Percentiles rank a stretch among this genome's conserved stretches.
These are phyloP conservation scores for Leucophenga montana DNA, from an alignment of 2,888 invertebrate genomes.

Conservation along the genomic window DNA sequence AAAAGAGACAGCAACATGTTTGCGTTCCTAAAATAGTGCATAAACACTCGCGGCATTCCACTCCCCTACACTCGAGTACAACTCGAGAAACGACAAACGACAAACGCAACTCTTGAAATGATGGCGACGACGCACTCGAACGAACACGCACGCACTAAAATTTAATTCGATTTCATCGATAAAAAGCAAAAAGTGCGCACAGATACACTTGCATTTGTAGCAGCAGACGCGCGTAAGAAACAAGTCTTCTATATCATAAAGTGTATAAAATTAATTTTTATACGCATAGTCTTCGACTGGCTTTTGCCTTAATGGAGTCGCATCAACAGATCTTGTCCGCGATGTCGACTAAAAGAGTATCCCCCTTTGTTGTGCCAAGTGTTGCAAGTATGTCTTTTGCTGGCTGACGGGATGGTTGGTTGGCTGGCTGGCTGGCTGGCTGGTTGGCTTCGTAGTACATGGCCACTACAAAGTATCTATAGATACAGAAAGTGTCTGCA, in stretches of 20 bases:
- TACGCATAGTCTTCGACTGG: slow-evolving; percentile 13
- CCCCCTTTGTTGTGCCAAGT: no score
- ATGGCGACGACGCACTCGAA: slow-evolving; percentile 26
- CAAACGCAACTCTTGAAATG: neutral
- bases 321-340: neutral
- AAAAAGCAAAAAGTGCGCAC: slow-evolving; percentile 19
- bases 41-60: neutral
- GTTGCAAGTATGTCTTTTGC: no score
- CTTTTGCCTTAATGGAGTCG: slow-evolving; percentile 20
- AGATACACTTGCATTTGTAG: neutral
- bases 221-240: neutral
- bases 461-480: no score
- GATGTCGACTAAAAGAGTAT: no score
- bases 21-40: slow-evolving; percentile 19
- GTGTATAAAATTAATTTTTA: slow-evolving; percentile 23
- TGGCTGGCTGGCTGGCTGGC: no score
- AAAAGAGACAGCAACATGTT: neutral
- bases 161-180: slow-evolving; percentile 42
- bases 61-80: slow-evolving; percentile 3
- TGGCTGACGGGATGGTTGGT: no score
- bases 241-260: slow-evolving; percentile 22
- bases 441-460: no score
- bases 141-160: slow-evolving; percentile 39
- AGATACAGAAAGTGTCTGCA: slow-evolving; percentile 20
- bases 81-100: neutral